A percentile compares a stretch with the other conserved stretches of the same genome.
Conservation (phyloP, 2,888 invertebrate genomes). For the Polydrusus tereticollis region DNA sequence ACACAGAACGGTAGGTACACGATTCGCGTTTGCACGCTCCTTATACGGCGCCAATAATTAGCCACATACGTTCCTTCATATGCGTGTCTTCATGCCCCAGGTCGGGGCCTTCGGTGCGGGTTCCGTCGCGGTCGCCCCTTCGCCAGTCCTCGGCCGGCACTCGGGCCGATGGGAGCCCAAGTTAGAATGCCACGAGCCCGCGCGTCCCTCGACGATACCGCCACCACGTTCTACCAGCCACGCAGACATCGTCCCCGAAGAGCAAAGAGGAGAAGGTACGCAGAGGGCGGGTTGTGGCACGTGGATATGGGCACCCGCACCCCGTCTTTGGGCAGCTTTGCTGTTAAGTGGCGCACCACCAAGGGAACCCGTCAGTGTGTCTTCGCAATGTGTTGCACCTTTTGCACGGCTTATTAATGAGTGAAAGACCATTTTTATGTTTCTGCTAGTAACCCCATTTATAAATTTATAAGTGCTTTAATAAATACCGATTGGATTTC, state of each 20-base stretch:
- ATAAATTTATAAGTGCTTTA: too few species aligned
- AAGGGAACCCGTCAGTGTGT: not conserved
- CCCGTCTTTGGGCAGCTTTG: not conserved
- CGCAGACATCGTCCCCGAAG: slow-evolving; percentile 55
- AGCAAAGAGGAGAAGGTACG: slow-evolving; percentile 54
- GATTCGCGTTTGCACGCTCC: not conserved
- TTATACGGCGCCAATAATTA: slow-evolving; percentile 20
- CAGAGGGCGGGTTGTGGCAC: not conserved
- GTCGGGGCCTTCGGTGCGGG: slow-evolving; percentile 29
- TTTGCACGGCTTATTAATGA: too few species aligned
- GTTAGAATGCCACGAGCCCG: slow-evolving; percentile 61
- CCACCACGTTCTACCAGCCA: slow-evolving; percentile 59
- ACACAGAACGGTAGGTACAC: not conserved
- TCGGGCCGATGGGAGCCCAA: slow-evolving; percentile 62
- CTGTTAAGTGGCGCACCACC: slow-evolving; percentile 10
- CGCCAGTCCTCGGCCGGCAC: slow-evolving; percentile 58
- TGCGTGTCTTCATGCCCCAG: slow-evolving; percentile 40
- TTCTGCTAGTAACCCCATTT: too few species aligned
- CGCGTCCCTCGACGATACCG: slow-evolving; percentile 58
- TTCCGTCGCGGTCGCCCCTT: slow-evolving; percentile 5
- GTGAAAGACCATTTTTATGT: too few species aligned
- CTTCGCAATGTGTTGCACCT: too few species aligned
- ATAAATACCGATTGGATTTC: too few species aligned
- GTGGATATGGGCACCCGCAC: slow-evolving; percentile 16
- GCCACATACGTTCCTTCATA: slow-evolving; percentile 11